Percentiles rank a stretch among this genome's conserved stretches.
Conservation (phyloP, 1,140 invertebrate species). For the Orius laevigatus region DNA sequence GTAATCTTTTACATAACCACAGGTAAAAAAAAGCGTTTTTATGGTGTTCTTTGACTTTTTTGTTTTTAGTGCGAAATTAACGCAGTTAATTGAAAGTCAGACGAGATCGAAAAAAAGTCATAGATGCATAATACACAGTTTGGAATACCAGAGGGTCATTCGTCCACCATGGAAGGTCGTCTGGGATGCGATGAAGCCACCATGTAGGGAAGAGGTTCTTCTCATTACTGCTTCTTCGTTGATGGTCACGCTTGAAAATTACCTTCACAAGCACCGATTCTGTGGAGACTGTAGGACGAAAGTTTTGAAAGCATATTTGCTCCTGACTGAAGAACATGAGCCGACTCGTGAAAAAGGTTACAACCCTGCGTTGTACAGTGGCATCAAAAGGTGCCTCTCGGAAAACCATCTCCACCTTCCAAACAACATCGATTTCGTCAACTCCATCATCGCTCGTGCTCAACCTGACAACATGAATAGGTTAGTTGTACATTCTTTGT, state of each 20-base stretch:
- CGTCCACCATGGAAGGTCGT: slow-evolving; percentile 60
- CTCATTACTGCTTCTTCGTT: slow-evolving; percentile 68
- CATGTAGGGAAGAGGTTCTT: slow-evolving; percentile 70
- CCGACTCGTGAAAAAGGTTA: slow-evolving; percentile 75
- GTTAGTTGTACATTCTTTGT: slow-evolving; percentile 9
- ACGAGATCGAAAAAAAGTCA: slow-evolving; percentile 71
- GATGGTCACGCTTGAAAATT: slow-evolving; percentile 69
- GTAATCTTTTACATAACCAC: slow-evolving; percentile 69
- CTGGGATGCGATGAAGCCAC: slow-evolving; percentile 73
- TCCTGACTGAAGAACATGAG: slow-evolving; percentile 70
- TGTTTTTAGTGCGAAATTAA: slow-evolving; percentile 46
- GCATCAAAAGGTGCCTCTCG: slow-evolving; percentile 66
- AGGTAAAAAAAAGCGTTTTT: slow-evolving; percentile 28
- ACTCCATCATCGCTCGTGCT: slow-evolving; percentile 66
- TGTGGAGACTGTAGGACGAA: slow-evolving; percentile 84
- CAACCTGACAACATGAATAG: slow-evolving; percentile 71
- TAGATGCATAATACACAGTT: slow-evolving; percentile 67
- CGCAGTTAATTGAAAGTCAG: slow-evolving; percentile 62
- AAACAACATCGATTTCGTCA: slow-evolving; percentile 72
- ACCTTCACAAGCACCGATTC: slow-evolving; percentile 82
- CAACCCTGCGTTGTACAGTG: slow-evolving; percentile 65
- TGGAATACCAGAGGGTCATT: slow-evolving; percentile 61
- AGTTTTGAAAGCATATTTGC: slow-evolving; percentile 68
- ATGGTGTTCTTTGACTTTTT: slow-evolving; percentile 3
- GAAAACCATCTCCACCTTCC: slow-evolving; percentile 76